Evolutionary conservation across 2,113 vertebrate genomes (phyloP), one percentile per base, ranked within the genome.

Genomic region (Pyrgilauda ruficollis): DNA sequence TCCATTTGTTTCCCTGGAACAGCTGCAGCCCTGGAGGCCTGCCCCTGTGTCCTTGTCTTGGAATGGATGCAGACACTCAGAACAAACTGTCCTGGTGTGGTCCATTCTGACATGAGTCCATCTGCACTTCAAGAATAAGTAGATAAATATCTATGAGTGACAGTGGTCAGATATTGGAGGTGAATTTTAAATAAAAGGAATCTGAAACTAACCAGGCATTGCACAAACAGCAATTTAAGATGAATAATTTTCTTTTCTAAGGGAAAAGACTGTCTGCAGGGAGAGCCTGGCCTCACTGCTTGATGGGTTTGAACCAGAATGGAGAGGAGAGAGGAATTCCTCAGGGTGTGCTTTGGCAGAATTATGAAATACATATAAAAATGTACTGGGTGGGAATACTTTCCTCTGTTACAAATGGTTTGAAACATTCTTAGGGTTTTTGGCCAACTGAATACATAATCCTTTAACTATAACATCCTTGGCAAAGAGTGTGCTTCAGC

Each of bases 1-100:
- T 7, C 44, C 8, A 4, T 4, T 19, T 63, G 28, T 43, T 69
- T 22, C 26, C 19, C 31, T 43, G 79, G 55, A 74, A 6, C 20
- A 91, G 27, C 50, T 67, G 23, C 18, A 17, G 4, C 27, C 11
- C n/a, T 20, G 22, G 28, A 27, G 50, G 3, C 19, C 37, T 49
- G 37, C 2, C 30, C 7, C 17, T 13, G 0, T 9, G 31, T 56
- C 41, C 13, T 59, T 37, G 49, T 30, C 20, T 23, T 43, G 85
- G 28, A 26, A 15, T 1, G 0, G 7, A 4, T 24, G 7, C 43
- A 46, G 68, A 10, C 4, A 1, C 11, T 35, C 21, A 20, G 31
- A 10, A 26, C 33, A 55, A 72, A 30, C 9, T 67, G 20, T 50
- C 7, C 53, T 81, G 44, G 0, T 18, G 39, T 15, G 13, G 20